Percentiles rank a stretch among this genome's conserved stretches.
phyloP scores from a whole-genome alignment of 2,888 invertebrate species.

The Aricia artaxerxes region DNA sequence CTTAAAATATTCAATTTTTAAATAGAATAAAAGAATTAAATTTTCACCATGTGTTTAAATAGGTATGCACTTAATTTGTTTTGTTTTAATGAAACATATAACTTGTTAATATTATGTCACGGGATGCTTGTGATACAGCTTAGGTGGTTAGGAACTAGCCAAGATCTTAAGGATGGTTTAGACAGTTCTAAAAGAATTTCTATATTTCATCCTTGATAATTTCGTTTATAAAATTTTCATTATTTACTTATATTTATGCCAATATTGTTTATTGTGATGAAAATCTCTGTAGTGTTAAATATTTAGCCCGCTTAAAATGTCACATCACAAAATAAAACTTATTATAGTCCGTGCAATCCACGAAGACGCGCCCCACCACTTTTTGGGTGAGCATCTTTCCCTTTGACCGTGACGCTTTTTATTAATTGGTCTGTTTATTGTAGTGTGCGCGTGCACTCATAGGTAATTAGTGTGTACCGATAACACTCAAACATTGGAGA shows the following conservation, averaged over 20 bases:
- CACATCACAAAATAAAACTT: constrained; percentile 6
- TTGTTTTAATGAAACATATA: constrained; percentile 15
- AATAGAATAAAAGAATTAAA: not conserved
- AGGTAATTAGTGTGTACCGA: too few species aligned
- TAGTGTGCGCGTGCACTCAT: too few species aligned
- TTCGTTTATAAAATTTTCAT: not conserved
- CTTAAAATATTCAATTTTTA: not conserved
- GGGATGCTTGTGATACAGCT: constrained; percentile 9
- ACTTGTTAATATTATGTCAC: constrained; percentile 15
- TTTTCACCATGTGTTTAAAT: not conserved
- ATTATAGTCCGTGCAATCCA: too few species aligned
- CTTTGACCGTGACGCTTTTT: too few species aligned
- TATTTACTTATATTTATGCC: not conserved
- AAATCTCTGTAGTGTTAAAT: not conserved
- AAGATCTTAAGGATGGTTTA: constrained; percentile 6
- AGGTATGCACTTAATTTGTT: not conserved
- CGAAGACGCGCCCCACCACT: too few species aligned
- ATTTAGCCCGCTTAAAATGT: constrained; percentile 1
- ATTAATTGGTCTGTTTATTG: too few species aligned
- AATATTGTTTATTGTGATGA: not conserved
- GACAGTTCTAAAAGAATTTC: constrained; percentile 2
- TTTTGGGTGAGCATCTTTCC: too few species aligned
- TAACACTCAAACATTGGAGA: too few species aligned
- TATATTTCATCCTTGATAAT: not conserved
- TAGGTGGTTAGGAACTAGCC: not conserved